Evolutionary conservation across 2,113 vertebrate species (phyloP), one percentile per base, ranked within the genome.

Genomic region (Ceratotherium simum): DNA sequence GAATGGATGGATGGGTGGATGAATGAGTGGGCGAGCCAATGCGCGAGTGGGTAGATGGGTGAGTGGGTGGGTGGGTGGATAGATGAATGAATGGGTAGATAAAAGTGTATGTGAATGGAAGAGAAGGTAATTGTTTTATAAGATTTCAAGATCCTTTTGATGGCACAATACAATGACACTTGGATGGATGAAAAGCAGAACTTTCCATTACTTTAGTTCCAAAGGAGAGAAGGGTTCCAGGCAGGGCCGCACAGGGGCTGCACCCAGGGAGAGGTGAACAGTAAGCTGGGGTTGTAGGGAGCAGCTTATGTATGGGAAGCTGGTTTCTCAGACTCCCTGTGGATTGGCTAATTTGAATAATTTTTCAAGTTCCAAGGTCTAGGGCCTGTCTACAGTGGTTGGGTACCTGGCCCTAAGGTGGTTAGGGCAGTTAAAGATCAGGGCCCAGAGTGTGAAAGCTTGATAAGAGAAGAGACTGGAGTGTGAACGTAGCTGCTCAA

Each of bases 401-500:
- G 5, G 56, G 65, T 6, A 13, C 21, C 46, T n/a, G 60, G 51
- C 25, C 31, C 42, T 27, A 0, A 0, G 9, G 21, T 8, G 4
- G 3, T 27, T 0, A 83, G 48, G 58, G 17, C 51, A 29, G 56
- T 13, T 8, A 3, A 4, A 20, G 51, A 54, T 14, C 0, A 12
- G n/a, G 29, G 23, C 21, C 46, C 42, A 20, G 90, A 31, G 33
- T 2, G 39, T 8, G 33, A 64, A 11, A 75, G 11, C 6, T 51
- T 0, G 0, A 2, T 0, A 8, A 83, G 39, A 5, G 12, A 46
- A 6, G 29, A 0, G 3, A 8, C 1, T 10, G 20, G 69, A 29
- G 18, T 6, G 8, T 21, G 33, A 54, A 17, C 39, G 1, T 8
- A 54, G 39, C 76, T n/a, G 60, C 14, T 73, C 33, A 25, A 31